Evolutionary conservation across 2,113 vertebrate genomes (phyloP).

Genomic region (Cyanoderma ruficeps): DNA sequence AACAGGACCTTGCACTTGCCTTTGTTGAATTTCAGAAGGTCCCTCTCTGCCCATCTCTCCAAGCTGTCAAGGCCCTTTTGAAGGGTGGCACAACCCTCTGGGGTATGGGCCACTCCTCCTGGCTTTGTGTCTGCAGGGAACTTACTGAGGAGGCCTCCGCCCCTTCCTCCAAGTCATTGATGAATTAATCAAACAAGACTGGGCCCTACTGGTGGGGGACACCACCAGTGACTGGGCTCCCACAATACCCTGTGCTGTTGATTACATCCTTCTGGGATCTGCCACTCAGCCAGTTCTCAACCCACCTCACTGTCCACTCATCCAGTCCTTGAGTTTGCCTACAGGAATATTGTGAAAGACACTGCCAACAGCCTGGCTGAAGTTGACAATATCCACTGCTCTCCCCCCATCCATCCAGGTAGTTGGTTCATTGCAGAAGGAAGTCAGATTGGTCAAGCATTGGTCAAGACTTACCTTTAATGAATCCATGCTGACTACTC

Average conservation of each 20-base stretch:
- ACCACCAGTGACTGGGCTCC: not conserved
- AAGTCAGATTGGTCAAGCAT: not conserved
- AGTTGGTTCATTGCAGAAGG: not conserved
- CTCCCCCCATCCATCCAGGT: not conserved
- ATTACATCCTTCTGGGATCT: not conserved
- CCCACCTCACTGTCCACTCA: not conserved
- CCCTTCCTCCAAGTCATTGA: not conserved
- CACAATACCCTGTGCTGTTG: not conserved
- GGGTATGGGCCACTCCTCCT: not conserved
- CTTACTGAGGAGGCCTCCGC: not conserved
- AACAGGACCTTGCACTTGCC: not conserved
- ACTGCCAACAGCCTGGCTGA: not conserved
- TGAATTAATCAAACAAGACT: not conserved
- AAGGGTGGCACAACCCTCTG: not conserved
- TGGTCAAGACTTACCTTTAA: not conserved
- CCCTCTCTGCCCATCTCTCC: not conserved
- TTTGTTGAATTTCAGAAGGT: not conserved
- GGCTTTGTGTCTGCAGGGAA: not conserved
- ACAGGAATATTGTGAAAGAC: not conserved
- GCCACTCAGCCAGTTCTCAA: not conserved
- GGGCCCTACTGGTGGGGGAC: no score
- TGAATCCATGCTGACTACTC: not conserved
- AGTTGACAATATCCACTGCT: not conserved
- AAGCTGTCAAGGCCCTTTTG: fast-evolving
- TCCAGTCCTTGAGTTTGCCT: not conserved